Evolutionary conservation across 2,888 invertebrate species (phyloP).

Genomic region (Apamea anceps): DNA sequence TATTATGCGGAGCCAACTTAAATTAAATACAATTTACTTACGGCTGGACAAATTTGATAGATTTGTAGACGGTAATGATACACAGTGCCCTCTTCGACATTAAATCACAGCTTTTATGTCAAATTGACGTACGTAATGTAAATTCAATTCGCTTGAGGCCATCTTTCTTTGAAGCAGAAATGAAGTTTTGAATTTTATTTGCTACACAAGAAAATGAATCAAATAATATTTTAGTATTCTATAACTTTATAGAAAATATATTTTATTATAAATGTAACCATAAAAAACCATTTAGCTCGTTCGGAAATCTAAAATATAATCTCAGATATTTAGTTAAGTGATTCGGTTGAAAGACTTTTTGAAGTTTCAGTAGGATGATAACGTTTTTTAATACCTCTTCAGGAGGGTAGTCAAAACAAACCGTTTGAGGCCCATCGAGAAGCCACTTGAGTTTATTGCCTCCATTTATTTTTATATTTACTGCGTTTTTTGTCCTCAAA

Average conservation of each 20-base stretch:
- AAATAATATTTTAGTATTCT: not conserved
- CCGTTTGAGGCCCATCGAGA: constrained; percentile 85
- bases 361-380: constrained; percentile 81
- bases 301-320: constrained; percentile 39
- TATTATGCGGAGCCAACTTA: constrained; percentile 15
- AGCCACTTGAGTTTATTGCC: constrained; percentile 86
- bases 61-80: constrained; percentile 54
- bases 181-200: constrained; percentile 11
- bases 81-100: constrained; percentile 24
- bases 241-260: not conserved
- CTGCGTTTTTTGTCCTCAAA: constrained; percentile 72
- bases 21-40: constrained; percentile 32
- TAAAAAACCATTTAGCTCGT: constrained; percentile 31
- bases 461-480: constrained; percentile 83
- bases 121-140: constrained; percentile 23
- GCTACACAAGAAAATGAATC: constrained; percentile 1
- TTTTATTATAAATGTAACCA: constrained; percentile 15
- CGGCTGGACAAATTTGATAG: constrained; percentile 35
- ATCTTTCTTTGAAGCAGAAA: constrained; percentile 29
- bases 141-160: constrained; percentile 9
- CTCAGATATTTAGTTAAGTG: constrained; percentile 61
- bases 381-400: constrained; percentile 80
- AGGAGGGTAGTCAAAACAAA: constrained; percentile 88
- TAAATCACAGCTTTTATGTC: constrained; percentile 36
- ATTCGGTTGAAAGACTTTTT: constrained; percentile 73